Percentiles rank a stretch among this genome's conserved stretches.
phyloP scores from a whole-genome alignment of 2,797 vertebrate genomes.

The Gymnothorax javanicus region DNA sequence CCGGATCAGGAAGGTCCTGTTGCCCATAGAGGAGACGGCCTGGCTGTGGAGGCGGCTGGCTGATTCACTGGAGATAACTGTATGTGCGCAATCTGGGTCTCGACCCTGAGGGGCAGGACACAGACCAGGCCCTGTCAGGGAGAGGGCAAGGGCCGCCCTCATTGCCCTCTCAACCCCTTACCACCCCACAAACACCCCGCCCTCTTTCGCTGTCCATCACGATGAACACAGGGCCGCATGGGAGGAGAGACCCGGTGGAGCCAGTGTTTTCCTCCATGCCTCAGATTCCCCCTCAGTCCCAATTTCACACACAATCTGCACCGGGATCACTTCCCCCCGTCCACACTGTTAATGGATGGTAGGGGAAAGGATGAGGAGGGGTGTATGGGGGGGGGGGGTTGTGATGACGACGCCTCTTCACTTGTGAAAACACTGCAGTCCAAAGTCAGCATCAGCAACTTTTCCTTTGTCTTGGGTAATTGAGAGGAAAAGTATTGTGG shows the following conservation, averaged over 20 bases:
- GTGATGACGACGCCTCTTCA: constrained; percentile 63
- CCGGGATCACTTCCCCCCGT: constrained; percentile 70
- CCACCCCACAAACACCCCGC: constrained; percentile 51
- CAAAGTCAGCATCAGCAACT: constrained; percentile 67
- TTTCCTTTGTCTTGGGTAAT: constrained; percentile 62
- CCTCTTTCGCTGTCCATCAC: constrained; percentile 62
- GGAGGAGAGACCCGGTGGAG: constrained; percentile 77
- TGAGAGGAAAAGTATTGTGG: constrained; percentile 60
- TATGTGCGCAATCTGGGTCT: constrained; percentile 96
- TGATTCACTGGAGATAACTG: constrained; percentile 97
- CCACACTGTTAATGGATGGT: constrained; percentile 67
- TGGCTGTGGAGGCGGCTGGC: constrained; percentile 95
- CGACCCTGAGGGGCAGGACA: constrained; percentile 96
- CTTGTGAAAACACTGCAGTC: constrained; percentile 68
- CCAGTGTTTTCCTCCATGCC: constrained; percentile 82
- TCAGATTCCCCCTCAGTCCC: constrained; percentile 64
- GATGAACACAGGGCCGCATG: constrained; percentile 64
- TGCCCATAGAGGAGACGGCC: constrained; percentile 92
- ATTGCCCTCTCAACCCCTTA: constrained; percentile 66
- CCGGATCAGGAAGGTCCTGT: constrained; percentile 79
- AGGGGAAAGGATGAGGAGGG: constrained; percentile 39
- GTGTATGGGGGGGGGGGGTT: constrained; percentile 27
- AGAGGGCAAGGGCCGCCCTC: constrained; percentile 82
- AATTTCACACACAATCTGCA: constrained; percentile 63
- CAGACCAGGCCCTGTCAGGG: constrained; percentile 99